Percentiles rank a stretch among this genome's conserved stretches.
Evolutionary conservation across 2,113 vertebrate species (phyloP).

Genomic region (Garra rufa): DNA sequence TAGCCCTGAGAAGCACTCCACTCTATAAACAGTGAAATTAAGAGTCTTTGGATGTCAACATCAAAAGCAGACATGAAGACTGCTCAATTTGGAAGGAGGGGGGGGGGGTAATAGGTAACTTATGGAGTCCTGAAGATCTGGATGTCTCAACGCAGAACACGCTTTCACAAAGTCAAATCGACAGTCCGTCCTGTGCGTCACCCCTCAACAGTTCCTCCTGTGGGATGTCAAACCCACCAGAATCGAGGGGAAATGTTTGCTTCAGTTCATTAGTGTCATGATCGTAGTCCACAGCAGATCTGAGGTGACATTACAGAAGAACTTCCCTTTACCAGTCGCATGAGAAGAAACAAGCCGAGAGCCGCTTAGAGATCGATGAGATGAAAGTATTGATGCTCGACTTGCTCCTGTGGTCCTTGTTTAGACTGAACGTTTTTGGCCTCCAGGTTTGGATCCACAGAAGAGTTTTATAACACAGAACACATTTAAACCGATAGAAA

Average conservation of each 20-base stretch:
- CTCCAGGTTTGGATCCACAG: slow-evolving; percentile 77
- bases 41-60: background rate
- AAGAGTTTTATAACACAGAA: slow-evolving; percentile 70
- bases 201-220: slow-evolving; percentile 72
- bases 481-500: slow-evolving; percentile 64
- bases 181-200: slow-evolving; percentile 73
- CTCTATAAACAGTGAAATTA: slow-evolving; percentile 5
- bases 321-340: slow-evolving; percentile 78
- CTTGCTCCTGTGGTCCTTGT: slow-evolving; percentile 64
- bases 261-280: slow-evolving; percentile 65
- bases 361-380: slow-evolving; percentile 47
- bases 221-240: slow-evolving; percentile 43
- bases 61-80: background rate
- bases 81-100: background rate
- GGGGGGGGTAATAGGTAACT: background rate
- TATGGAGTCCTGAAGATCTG: background rate
- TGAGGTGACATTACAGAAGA: slow-evolving; percentile 73
- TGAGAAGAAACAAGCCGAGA: slow-evolving; percentile 68
- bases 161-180: slow-evolving; percentile 54
- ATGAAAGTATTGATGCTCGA: slow-evolving; percentile 67
- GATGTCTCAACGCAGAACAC: slow-evolving; percentile 19
- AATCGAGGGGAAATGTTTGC: slow-evolving; percentile 59
- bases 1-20: slow-evolving; percentile 52
- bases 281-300: slow-evolving; percentile 86
- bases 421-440: slow-evolving; percentile 71